Base-by-base conservation (phyloP, 2,113 vertebrate genomes). In the human region DNA sequence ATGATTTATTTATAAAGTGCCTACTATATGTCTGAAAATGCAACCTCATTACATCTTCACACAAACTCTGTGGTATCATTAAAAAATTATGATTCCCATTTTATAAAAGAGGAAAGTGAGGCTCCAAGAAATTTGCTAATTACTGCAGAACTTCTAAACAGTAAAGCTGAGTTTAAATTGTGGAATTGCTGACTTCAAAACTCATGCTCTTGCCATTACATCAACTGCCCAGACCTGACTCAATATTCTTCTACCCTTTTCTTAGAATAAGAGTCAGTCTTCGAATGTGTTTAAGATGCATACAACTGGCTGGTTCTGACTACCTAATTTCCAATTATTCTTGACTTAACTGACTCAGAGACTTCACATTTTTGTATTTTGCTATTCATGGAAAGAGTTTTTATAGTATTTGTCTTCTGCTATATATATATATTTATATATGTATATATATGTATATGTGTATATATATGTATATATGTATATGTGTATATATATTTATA, bases 1-100 rank as follows among this genome's bases (percentile, higher is more conserved):
- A 66, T 22, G 61, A 64, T 30, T 30, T 95, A 61, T 70, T 48
- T 75, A 82, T 50, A 80, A 97, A 94, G 50, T 89, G 5, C 88
- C 83, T 43, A 73, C 43, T 52, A 7, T 25, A 23, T 18, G 11
- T 79, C 27, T 76, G 52, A 55, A 75, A 87, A 86, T 32, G 18
- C n/a, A 66, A 38, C 6, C 14, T 40, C 32, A 59, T 61, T 52
- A 59, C 27, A 82, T 55, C 23, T 40, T 94, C 16, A 73, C 6
- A 40, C 30, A 82, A 80, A 85, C 32, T 61, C 25, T 84, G 59
- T 59, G 73, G 20, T 40, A 79, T 20, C 45, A 81, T 32, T 35
- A 81, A 86, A 78, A 7, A 55, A 5, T 66, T 72, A 73, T 17
- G 16, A 73, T 78, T 89, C 43, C 43, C 59, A 82, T 89, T 93